Conservation (phyloP, 2,888 invertebrate genomes). For the Acrocyrtus sp. region DNA sequence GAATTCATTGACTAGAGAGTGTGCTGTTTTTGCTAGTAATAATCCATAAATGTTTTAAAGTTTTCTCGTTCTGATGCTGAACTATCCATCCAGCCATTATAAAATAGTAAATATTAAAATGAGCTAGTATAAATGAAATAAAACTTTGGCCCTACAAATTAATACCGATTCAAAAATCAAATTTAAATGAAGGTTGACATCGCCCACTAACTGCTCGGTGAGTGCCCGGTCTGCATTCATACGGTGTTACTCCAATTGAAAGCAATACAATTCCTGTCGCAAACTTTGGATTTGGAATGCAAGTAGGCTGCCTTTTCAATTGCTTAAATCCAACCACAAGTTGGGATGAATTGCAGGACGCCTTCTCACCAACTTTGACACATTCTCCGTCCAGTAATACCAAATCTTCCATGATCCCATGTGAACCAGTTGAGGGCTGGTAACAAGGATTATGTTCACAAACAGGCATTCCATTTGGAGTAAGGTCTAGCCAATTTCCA, state of each 20-base stretch:
- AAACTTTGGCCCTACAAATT: neutral
- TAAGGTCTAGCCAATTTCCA: constrained; percentile 31
- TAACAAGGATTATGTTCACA: constrained; percentile 28
- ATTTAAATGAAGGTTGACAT: neutral
- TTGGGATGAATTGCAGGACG: neutral
- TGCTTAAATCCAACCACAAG: neutral
- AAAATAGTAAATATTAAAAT: neutral
- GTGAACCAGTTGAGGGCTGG: neutral
- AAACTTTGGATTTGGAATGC: neutral
- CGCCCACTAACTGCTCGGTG: neutral
- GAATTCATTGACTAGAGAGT: neutral
- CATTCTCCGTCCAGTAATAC: neutral
- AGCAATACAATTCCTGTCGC: no score
- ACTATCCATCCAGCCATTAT: no score
- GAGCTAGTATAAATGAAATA: neutral
- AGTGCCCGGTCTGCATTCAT: neutral
- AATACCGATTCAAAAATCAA: neutral
- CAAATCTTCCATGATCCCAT: neutral
- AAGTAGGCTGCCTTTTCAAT: neutral
- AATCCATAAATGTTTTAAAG: no score
- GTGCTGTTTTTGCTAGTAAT: neutral
- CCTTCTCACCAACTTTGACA: neutral
- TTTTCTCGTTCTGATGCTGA: no score
- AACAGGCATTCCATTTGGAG: constrained; percentile 7
- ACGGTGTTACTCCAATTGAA: neutral